Conservation (phyloP, 2,113 vertebrate genomes). For the Phyllostomus hastatus region DNA sequence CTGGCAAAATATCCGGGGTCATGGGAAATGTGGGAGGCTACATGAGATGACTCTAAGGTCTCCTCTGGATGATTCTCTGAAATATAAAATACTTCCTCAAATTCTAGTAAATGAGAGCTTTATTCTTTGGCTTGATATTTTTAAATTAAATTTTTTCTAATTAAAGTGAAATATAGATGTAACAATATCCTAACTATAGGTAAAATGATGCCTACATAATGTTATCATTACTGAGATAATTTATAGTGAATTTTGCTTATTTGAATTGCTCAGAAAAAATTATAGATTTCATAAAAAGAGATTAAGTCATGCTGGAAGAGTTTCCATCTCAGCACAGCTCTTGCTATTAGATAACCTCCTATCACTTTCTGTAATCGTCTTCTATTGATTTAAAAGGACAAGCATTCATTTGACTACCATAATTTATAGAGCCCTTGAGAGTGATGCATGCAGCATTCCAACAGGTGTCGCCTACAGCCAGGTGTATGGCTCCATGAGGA, state of each 20-base stretch:
- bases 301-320: not conserved
- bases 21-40: not conserved
- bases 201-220: not conserved
- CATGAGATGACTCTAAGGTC: not conserved
- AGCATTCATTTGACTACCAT: no score
- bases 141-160: not conserved
- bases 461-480: not conserved
- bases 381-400: not conserved
- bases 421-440: not conserved
- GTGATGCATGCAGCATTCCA: not conserved
- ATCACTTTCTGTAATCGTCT: not conserved
- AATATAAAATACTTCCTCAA: not conserved
- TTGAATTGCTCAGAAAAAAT: constrained; percentile 4
- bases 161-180: not conserved
- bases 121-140: not conserved
- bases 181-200: not conserved
- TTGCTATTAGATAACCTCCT: not conserved
- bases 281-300: not conserved
- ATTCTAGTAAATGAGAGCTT: not conserved
- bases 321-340: not conserved
- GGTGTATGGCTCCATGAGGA: not conserved
- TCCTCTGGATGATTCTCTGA: not conserved
- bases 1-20: not conserved
- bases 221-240: not conserved
- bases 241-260: not conserved